Evolutionary conservation across 92 coral and sea anemone species (phyloP).

Genomic region (Parazoanthus swiftii): DNA sequence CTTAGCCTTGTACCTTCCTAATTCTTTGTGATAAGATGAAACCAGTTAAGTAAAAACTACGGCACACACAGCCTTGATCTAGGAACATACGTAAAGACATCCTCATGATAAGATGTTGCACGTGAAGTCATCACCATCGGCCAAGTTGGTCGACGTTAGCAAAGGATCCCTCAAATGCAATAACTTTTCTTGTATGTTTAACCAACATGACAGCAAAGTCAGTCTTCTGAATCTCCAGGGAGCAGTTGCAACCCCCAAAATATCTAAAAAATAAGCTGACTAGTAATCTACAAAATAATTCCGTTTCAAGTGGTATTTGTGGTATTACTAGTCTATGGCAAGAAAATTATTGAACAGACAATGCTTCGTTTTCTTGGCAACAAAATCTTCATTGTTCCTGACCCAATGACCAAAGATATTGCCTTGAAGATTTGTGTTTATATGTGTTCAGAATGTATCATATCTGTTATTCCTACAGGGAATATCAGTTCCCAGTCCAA

Average conservation of each 20-base stretch:
- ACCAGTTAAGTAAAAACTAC: background rate
- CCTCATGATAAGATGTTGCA: background rate
- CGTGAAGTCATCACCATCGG: background rate
- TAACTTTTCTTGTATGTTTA: background rate
- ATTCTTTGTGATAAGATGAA: background rate
- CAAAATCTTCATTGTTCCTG: conserved; percentile 1
- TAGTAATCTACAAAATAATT: background rate
- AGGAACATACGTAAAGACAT: background rate
- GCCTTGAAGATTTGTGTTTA: background rate
- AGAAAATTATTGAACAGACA: background rate
- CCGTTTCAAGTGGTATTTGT: background rate
- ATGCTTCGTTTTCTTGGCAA: background rate
- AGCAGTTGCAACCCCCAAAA: background rate
- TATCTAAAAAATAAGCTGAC: background rate
- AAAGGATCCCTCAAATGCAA: background rate
- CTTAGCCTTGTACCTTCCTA: background rate
- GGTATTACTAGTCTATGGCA: too few relatives aligned
- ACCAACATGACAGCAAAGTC: background rate
- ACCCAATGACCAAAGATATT: background rate
- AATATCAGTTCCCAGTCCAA: background rate
- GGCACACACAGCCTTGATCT: background rate
- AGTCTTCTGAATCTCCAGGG: background rate
- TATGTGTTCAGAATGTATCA: background rate
- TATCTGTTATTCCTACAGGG: background rate
- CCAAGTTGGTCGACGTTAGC: background rate